A percentile compares a stretch with the other conserved stretches of the same genome.
Evolutionary conservation across 2,797 vertebrate genomes (phyloP).

Genomic region (Mormyrus proboscirostris): DNA sequence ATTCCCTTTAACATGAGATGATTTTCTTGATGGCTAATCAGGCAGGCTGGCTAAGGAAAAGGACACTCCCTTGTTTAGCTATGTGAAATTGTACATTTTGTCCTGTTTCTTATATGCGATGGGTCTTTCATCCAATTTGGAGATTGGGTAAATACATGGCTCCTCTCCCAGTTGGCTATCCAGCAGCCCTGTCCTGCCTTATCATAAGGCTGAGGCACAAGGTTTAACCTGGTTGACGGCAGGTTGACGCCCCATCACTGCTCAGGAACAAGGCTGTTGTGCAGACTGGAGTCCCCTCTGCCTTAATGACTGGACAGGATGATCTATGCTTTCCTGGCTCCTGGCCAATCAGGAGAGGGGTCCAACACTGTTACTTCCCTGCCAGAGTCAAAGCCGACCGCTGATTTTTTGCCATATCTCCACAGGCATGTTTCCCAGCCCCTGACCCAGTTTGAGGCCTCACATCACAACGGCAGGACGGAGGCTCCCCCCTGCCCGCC

Average conservation of each 20-base stretch:
- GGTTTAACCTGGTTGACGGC: background rate
- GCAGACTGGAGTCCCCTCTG: background rate
- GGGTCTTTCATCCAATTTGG: background rate
- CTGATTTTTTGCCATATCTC: conserved; percentile 14
- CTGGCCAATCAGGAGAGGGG: conserved; percentile 25
- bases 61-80: background rate
- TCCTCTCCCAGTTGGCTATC: background rate
- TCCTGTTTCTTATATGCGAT: background rate
- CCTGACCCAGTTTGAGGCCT: conserved; percentile 9
- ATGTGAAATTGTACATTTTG: background rate
- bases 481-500: background rate
- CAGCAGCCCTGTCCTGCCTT: background rate
- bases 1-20: background rate
- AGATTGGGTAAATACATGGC: background rate
- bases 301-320: conserved; percentile 25
- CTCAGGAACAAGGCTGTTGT: conserved; percentile 13
- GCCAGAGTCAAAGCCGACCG: conserved; percentile 30
- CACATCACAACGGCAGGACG: background rate
- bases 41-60: background rate
- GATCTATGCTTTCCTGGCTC: conserved; percentile 25
- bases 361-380: conserved; percentile 21
- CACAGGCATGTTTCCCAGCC: background rate
- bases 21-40: background rate
- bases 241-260: background rate
- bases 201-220: background rate